A percentile compares a stretch with the other conserved stretches of the same genome.
Conservation (phyloP, 2,113 vertebrate species). For the Capreolus pygargus region DNA sequence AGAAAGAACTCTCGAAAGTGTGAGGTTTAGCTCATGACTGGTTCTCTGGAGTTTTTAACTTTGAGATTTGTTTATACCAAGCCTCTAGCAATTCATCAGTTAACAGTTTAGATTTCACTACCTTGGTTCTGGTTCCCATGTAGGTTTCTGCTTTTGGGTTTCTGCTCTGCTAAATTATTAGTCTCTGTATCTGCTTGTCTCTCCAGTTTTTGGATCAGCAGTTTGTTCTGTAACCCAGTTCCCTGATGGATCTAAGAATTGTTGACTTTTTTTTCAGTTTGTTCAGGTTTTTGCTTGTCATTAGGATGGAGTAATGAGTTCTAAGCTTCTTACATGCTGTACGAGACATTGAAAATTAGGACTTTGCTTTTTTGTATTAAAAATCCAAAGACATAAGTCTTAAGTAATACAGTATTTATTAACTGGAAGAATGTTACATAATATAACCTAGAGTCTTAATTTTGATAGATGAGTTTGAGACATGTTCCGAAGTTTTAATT, state of each 20-base stretch:
- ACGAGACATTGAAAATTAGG: neutral
- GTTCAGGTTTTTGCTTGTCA: neutral
- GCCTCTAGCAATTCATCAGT: neutral
- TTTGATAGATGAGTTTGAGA: neutral
- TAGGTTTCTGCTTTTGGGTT: neutral
- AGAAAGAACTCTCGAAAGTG: neutral
- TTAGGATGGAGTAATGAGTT: neutral
- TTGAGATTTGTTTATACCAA: neutral
- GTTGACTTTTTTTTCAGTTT: neutral
- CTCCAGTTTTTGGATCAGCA: neutral
- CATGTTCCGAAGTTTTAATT: neutral
- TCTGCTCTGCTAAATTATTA: neutral
- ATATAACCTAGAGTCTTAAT: conserved; percentile 16
- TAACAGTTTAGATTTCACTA: neutral
- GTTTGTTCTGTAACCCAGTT: neutral
- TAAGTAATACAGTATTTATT: neutral
- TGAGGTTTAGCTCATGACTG: neutral
- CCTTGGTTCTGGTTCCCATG: neutral
- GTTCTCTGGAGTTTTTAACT: neutral
- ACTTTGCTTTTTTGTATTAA: neutral
- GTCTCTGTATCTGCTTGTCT: neutral
- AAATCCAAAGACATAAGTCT: neutral
- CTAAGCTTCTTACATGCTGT: neutral
- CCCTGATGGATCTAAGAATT: neutral
- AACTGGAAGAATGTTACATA: neutral